Evolutionary conservation across 2,797 vertebrate species (phyloP).

Genomic region (Diglossa cyanea): DNA sequence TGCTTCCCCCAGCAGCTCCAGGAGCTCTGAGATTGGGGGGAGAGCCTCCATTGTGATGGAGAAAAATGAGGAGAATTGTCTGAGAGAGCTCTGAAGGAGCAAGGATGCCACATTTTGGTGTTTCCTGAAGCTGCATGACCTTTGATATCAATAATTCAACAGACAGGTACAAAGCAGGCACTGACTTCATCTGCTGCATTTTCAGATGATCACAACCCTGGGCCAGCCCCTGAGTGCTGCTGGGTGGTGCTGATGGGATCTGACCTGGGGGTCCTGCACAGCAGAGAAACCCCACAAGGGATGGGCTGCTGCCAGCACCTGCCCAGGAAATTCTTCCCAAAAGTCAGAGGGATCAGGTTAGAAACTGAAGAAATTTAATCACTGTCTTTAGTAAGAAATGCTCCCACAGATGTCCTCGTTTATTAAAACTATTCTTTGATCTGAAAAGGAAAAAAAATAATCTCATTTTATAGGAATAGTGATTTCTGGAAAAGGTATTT

Average conservation of each 20-base stretch:
- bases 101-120: neutral
- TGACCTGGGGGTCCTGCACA: neutral
- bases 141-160: neutral
- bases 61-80: neutral
- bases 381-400: conserved; percentile 15
- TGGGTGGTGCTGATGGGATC: fast-evolving
- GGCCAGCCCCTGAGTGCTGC: neutral
- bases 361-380: conserved; percentile 22
- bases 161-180: neutral
- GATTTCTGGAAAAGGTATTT: conserved; percentile 55
- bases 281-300: fast-evolving
- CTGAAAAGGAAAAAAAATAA: neutral
- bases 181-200: neutral
- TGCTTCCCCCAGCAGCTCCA: neutral
- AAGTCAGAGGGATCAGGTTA: neutral
- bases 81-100: neutral
- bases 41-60: neutral
- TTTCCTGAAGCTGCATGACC: neutral
- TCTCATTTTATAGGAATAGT: conserved; percentile 6
- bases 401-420: neutral
- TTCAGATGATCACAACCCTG: neutral
- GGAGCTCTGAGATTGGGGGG: fast-evolving
- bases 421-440: conserved; percentile 1
- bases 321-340: conserved; percentile 28
- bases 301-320: neutral